phyloP scores from a whole-genome alignment of 2,888 invertebrate genomes.

The Lamellibrachia satsuma region DNA sequence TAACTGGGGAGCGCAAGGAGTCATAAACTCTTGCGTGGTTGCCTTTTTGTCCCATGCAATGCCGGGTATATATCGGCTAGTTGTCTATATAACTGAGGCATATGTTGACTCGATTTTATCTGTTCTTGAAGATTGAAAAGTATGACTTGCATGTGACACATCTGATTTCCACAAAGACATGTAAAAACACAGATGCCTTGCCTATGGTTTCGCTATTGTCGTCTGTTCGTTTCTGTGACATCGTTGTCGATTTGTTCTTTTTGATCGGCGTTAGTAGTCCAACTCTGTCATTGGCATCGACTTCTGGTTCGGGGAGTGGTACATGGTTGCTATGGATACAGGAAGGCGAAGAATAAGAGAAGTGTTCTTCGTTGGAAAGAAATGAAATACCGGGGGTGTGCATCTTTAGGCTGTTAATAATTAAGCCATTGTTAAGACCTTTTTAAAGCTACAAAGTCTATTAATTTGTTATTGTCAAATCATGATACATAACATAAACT shows the following conservation, averaged over 20 bases:
- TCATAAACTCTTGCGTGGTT: no score
- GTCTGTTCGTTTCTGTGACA: neutral
- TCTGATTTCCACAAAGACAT: neutral
- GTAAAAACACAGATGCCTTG: neutral
- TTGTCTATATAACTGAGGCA: neutral
- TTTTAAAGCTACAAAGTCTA: no score
- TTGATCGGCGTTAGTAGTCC: neutral
- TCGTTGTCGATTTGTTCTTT: neutral
- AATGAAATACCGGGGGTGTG: neutral
- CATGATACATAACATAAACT: no score
- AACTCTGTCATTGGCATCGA: neutral
- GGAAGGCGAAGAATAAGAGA: neutral
- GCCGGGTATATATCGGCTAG: no score
- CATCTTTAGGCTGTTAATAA: neutral
- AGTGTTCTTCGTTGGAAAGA: neutral
- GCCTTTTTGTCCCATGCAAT: no score
- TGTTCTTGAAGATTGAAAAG: neutral
- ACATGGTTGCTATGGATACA: neutral
- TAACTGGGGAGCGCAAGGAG: no score
- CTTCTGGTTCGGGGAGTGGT: neutral
- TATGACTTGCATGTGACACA: neutral
- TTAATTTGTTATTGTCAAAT: no score
- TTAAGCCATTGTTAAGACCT: no score
- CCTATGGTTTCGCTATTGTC: slow-evolving; percentile 3
- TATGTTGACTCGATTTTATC: neutral